These are phyloP conservation scores for Drosophila stalkeri DNA, from an alignment of 2,888 invertebrate species.

Conservation along the genomic window DNA sequence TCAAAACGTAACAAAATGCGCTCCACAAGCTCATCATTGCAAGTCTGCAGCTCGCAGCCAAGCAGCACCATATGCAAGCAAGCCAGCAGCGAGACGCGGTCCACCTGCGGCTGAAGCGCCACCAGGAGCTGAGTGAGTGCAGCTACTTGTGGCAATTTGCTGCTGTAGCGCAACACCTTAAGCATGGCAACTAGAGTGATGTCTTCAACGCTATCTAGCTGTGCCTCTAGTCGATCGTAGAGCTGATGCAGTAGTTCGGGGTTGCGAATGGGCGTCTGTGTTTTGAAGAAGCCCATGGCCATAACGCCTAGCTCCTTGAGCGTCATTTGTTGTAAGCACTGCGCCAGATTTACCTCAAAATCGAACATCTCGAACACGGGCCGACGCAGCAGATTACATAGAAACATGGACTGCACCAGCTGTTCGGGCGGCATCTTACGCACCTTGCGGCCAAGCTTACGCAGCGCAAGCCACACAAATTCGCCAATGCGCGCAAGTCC, in stretches of 20 bases:
- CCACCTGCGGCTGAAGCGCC: conserved; percentile 86
- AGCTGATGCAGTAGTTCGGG: conserved; percentile 86
- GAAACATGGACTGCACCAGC: conserved; percentile 89
- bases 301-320: conserved; percentile 90
- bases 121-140: conserved; percentile 86
- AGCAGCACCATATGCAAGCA: conserved; percentile 89
- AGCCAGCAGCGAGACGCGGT: conserved; percentile 87
- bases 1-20: conserved; percentile 86
- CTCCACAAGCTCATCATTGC: conserved; percentile 85
- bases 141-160: conserved; percentile 84
- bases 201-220: conserved; percentile 87
- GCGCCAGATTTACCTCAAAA: conserved; percentile 87
- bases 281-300: conserved; percentile 92
- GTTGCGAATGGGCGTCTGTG: conserved; percentile 88
- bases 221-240: conserved; percentile 86
- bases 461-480: conserved; percentile 86
- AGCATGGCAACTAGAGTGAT: conserved; percentile 89
- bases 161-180: conserved; percentile 87
- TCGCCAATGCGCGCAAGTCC: conserved; percentile 87
- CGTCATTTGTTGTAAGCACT: conserved; percentile 86
- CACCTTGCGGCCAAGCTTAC: conserved; percentile 87
- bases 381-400: conserved; percentile 87
- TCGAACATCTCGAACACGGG: conserved; percentile 88
- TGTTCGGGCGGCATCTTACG: conserved; percentile 87
- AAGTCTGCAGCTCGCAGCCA: conserved; percentile 86